Base-by-base conservation (phyloP, 1,140 invertebrate genomes). In the Dendrolimus kikuchii region DNA sequence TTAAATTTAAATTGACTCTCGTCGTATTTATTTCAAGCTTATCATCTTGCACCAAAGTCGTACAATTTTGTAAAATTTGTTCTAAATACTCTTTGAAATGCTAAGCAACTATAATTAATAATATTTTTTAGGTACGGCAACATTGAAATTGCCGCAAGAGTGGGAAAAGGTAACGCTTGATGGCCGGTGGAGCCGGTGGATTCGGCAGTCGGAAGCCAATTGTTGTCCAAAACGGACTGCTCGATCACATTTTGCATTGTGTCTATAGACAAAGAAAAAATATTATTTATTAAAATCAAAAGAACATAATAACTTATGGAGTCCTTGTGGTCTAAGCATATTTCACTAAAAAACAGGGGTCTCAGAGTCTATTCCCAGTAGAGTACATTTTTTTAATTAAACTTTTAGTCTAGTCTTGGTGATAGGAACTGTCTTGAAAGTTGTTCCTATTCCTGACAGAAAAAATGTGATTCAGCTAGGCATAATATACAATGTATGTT, bases 231-330 rank as follows among this genome's bases (percentile, higher is more conserved):
- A 40, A 86, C 79, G 41, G 82, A 84, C 60, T 86, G 82, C 60
- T 86, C 82, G 39, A 86, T 82, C 5, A 86, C 81, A 40, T 86
- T 84, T 57, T 83, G 77, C 82, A 86, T 84, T 58, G 82, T 86
- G 64, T 83, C 82, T 86, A 60, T 36, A 61, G 49, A 64, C 37
- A 64, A 62, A 64, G 50, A 62, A 50, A 44, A 44, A 10, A 7
- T 9, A 9, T 7, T n/a, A 8, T 44, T 7, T 0, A n/a, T 44
- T 44, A 5, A 44, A 23, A 23, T 23, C 23, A 23, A 23, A 2
- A 23, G 23, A 23, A 23, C 23, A 23, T 23, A 23, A 23, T 23
- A 23, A 23, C 23, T 23, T 23, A 23, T 23, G 23, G 23, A 1
- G 23, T 23, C 23, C 23, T 23, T 3, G 23, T 2, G 23, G 23